These are phyloP conservation scores for Hozukius guyotensis DNA, from an alignment of 2,797 vertebrate species.

Conservation along the genomic window DNA sequence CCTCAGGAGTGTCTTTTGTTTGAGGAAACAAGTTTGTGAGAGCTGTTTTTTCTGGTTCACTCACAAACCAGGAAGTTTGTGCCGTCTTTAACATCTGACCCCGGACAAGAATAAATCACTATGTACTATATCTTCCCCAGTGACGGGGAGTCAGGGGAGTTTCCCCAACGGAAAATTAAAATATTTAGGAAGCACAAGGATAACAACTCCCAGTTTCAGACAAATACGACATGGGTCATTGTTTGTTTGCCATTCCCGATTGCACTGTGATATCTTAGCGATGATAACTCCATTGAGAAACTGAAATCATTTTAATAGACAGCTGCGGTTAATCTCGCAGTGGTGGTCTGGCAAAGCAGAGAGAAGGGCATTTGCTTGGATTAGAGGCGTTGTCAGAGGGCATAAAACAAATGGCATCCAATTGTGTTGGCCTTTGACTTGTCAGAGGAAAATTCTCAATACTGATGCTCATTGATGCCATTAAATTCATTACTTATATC, in stretches of 20 bases:
- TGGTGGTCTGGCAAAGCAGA: neutral
- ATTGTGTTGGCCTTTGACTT: neutral
- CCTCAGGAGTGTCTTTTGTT: neutral
- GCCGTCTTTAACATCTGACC: conserved; percentile 69
- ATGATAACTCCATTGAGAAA: neutral
- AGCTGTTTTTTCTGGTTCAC: conserved; percentile 33
- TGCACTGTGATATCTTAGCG: neutral
- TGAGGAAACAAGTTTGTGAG: conserved; percentile 19
- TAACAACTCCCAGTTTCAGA: conserved; percentile 40
- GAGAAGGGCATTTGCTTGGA: neutral
- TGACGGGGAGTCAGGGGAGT: conserved; percentile 61
- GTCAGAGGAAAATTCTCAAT: neutral
- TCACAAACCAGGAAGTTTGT: conserved; percentile 71
- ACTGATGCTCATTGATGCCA: neutral
- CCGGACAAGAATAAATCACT: conserved; percentile 65
- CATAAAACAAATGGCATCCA: neutral
- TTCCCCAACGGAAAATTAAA: conserved; percentile 65
- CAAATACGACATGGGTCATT: conserved; percentile 12
- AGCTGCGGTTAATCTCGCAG: neutral
- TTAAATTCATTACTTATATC: neutral
- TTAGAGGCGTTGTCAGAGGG: neutral
- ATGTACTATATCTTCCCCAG: conserved; percentile 51
- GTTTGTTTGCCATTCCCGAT: conserved; percentile 20
- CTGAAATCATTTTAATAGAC: neutral
- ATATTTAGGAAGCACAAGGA: conserved; percentile 58